A percentile compares a stretch with the other conserved stretches of the same genome.
Conservation (phyloP, 2,113 vertebrate genomes). For the Nannospalax galili region DNA sequence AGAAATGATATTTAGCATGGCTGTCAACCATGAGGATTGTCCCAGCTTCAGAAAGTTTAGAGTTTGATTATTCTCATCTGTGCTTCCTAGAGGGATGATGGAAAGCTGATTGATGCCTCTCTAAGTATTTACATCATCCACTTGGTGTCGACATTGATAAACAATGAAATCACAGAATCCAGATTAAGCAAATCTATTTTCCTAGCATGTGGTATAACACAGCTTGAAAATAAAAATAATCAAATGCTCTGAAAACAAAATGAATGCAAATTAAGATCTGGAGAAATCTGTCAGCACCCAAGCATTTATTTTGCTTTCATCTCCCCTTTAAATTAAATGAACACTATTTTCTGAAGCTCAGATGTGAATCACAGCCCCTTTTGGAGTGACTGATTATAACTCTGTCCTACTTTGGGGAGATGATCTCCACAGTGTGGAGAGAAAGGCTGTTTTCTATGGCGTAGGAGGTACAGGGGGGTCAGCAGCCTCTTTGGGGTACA, state of each 20-base stretch:
- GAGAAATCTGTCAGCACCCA: conserved; percentile 56
- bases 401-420: conserved; percentile 51
- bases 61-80: neutral
- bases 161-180: neutral
- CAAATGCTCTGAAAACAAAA: conserved; percentile 63
- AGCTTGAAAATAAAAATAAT: conserved; percentile 78
- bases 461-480: too few species aligned
- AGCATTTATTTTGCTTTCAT: conserved; percentile 27
- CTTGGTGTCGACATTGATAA: neutral
- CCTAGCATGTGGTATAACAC: conserved; percentile 71
- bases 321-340: conserved; percentile 26
- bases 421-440: neutral
- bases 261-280: conserved; percentile 72
- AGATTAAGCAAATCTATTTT: conserved; percentile 45
- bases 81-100: neutral
- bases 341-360: conserved; percentile 53
- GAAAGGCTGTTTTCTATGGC: neutral
- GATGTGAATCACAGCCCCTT: conserved; percentile 49
- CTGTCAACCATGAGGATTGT: neutral
- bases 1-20: neutral
- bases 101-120: neutral
- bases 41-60: neutral
- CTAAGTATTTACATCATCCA: neutral
- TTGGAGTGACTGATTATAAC: conserved; percentile 34
- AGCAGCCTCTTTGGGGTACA: neutral